A percentile compares a stretch with the other conserved stretches of the same genome.
Evolutionary conservation across 2,797 vertebrate genomes (phyloP).

Genomic region (Spondyliosoma cantharus): DNA sequence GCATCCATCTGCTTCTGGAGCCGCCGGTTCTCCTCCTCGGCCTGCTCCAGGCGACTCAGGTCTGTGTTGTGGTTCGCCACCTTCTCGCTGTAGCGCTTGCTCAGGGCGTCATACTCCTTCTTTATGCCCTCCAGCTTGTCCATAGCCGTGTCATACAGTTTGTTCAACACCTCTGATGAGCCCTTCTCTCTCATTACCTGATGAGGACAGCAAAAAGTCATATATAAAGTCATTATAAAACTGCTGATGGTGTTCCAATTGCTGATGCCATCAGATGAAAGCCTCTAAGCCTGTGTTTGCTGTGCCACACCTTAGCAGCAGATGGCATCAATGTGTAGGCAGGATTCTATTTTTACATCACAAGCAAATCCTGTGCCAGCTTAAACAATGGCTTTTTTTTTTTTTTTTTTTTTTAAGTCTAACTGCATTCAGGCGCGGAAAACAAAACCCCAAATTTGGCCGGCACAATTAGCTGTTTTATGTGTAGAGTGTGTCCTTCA

Average conservation of each 20-base stretch:
- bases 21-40: slow-evolving; percentile 93
- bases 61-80: slow-evolving; percentile 94
- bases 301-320: slow-evolving; percentile 73
- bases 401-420: no score
- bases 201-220: slow-evolving; percentile 12
- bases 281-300: slow-evolving; percentile 15
- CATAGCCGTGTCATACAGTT: slow-evolving; percentile 96
- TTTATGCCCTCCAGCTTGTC: slow-evolving; percentile 96
- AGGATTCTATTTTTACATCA: slow-evolving; percentile 26
- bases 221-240: background rate
- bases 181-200: slow-evolving; percentile 97
- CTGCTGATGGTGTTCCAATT: background rate
- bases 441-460: slow-evolving; percentile 18
- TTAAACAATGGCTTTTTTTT: slow-evolving; percentile 28
- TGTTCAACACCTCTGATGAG: slow-evolving; percentile 96
- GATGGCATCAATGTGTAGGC: slow-evolving; percentile 75
- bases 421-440: slow-evolving; percentile 21
- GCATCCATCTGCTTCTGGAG: slow-evolving; percentile 95
- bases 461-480: slow-evolving; percentile 32
- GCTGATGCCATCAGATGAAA: slow-evolving; percentile 12
- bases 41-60: slow-evolving; percentile 94
- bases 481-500: slow-evolving; percentile 54
- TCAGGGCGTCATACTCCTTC: slow-evolving; percentile 94
- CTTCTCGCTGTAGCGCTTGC: slow-evolving; percentile 96
- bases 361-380: slow-evolving; percentile 30